phyloP scores from a whole-genome alignment of 2,888 invertebrate genomes.

The Patella ulyssiponensis region DNA sequence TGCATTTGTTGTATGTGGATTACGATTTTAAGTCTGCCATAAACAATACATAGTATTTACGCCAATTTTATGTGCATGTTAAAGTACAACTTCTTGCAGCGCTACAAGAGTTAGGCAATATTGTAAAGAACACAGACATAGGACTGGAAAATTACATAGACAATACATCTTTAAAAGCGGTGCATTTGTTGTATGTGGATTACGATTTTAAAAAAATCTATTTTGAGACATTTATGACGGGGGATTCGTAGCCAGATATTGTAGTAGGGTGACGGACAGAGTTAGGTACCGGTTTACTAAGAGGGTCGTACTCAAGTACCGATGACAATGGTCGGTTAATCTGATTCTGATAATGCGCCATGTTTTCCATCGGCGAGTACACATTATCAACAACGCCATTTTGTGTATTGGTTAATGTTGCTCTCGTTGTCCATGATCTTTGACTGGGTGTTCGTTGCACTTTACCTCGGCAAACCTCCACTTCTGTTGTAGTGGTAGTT shows the following conservation, averaged over 20 bases:
- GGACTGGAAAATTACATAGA: too few species aligned
- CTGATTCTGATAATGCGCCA: constrained; percentile 1
- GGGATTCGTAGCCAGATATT: not conserved
- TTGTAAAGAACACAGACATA: too few species aligned
- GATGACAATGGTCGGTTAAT: not conserved
- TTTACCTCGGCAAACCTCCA: not conserved
- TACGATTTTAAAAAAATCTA: too few species aligned
- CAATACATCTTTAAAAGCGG: too few species aligned
- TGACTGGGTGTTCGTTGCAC: not conserved
- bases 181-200: too few species aligned
- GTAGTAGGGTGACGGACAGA: not conserved
- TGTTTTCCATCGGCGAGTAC: not conserved
- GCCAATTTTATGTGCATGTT: too few species aligned
- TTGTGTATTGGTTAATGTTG: not conserved
- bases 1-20: too few species aligned
- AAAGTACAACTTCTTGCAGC: too few species aligned
- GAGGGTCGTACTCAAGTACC: not conserved
- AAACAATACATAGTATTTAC: too few species aligned
- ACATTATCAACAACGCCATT: not conserved
- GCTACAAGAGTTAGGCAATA: too few species aligned
- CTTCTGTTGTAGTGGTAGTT: not conserved
- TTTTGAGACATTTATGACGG: not conserved
- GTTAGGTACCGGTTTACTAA: not conserved
- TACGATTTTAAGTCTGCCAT: too few species aligned
- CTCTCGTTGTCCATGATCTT: not conserved